Percentiles rank a stretch among this genome's conserved stretches.
Evolutionary conservation across 2,797 vertebrate species (phyloP).

Genomic region (Chiroxiphia lanceolata): DNA sequence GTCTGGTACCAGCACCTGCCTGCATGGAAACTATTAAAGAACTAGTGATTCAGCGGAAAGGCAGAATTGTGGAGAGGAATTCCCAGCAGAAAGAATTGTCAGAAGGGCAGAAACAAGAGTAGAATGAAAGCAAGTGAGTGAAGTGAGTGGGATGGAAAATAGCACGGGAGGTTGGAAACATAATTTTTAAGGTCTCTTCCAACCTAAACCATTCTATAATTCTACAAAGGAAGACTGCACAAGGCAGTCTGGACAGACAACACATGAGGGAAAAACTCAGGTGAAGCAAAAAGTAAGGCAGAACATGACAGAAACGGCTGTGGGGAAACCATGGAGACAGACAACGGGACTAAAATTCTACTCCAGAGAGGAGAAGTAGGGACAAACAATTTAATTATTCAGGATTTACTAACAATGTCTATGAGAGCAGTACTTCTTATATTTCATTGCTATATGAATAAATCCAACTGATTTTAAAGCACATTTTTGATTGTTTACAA

Average conservation of each 20-base stretch:
- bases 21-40: not conserved
- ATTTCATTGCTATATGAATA: not conserved
- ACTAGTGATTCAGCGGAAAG: not conserved
- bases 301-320: not conserved
- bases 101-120: not conserved
- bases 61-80: not conserved
- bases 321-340: not conserved
- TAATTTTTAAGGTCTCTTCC: not conserved
- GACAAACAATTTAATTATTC: not conserved
- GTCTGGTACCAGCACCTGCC: not conserved
- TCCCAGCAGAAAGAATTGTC: not conserved
- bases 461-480: not conserved
- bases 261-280: not conserved
- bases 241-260: not conserved
- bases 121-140: not conserved
- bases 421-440: not conserved
- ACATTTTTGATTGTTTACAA: constrained; percentile 16
- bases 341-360: not conserved
- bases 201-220: not conserved
- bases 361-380: not conserved
- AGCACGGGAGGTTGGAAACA: not conserved
- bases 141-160: not conserved
- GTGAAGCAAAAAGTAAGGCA: not conserved
- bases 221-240: not conserved
- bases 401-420: not conserved